Evolutionary conservation across 2,797 vertebrate genomes (phyloP), one percentile per base, ranked within the genome.

Genomic region (Sandelia bainsii): DNA sequence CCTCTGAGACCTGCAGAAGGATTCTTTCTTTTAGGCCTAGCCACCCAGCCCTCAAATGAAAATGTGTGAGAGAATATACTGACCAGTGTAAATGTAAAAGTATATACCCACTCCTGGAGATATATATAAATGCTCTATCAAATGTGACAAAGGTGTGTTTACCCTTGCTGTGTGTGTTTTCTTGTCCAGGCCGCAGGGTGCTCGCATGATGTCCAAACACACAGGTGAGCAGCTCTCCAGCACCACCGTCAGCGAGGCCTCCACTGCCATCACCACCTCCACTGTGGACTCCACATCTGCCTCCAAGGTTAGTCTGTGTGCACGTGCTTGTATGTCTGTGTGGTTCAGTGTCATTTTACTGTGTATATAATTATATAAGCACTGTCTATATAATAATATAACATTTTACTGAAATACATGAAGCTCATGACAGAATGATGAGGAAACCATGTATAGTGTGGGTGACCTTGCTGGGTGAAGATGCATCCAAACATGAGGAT

Each of bases 241-340:
- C 93, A 96, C 96, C 93, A 94, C 96, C 86, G 94, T 97, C 93
- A 98, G 96, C 27, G 97, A 99, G 85, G 93, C 95, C 0, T 98
- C 97, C 77, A 96, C 97, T 0, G 89, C 94, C 20, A 91, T 96
- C 86, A 97, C 96, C 63, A 87, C 94, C 0, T 97, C 97, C 77
- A 96, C 96, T 3, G 88, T 96, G 85, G 96, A 97, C 89, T 74
- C 90, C 73, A 93, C 93, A 67, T 88, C 93, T 40, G 94, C 84
- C 73, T 91, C 94, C 69, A 98, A 96, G 96, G 97, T 99, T 46
- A 89, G 88, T 32, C 4, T 39, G 40, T 13, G n/a, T 45, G 17
- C 49, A 1, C 3, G 27, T 56, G 45, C 46, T 19, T 22, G 19
- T 68, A 61, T 52, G 22, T 62, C 37, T 65, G 25, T 62, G 45